These are phyloP conservation scores for Cantharis lateralis DNA, from an alignment of 2,888 invertebrate species.

Conservation along the genomic window DNA sequence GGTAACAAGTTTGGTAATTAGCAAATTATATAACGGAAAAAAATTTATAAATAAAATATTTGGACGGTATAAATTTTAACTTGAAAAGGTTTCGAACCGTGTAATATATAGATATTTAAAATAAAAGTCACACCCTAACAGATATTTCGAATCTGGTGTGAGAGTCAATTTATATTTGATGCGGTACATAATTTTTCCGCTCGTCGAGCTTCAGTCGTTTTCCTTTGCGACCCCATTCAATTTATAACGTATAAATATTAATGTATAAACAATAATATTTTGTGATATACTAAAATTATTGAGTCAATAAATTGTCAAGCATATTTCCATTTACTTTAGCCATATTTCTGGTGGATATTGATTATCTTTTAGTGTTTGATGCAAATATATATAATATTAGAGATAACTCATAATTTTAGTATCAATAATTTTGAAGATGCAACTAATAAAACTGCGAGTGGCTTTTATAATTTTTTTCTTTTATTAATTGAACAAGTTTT, in stretches of 20 bases:
- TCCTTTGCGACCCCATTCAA: slow-evolving; percentile 41
- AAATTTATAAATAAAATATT: neutral
- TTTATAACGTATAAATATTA: slow-evolving; percentile 42
- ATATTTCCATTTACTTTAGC: neutral
- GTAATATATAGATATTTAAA: slow-evolving; percentile 22
- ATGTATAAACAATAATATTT: slow-evolving; percentile 42
- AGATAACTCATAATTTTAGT: neutral
- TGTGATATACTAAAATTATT: slow-evolving; percentile 19
- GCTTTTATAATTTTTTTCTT: neutral
- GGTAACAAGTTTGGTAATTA: neutral
- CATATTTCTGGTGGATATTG: neutral
- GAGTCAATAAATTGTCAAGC: slow-evolving; percentile 13
- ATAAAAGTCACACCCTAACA: slow-evolving; percentile 24
- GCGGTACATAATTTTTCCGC: slow-evolving; percentile 53
- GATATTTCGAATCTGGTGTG: slow-evolving; percentile 20
- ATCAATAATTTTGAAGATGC: neutral
- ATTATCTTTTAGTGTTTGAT: neutral
- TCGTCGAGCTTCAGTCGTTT: slow-evolving; percentile 41
- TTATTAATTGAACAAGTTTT: neutral
- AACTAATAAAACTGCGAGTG: neutral
- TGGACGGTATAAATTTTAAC: neutral
- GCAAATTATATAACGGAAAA: neutral
- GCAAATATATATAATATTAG: neutral
- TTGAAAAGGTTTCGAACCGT: slow-evolving; percentile 9
- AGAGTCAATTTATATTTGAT: slow-evolving; percentile 53